Percentiles rank a stretch among this genome's conserved stretches.
Conservation (phyloP, 92 coral and sea anemone species). For the Heteractis magnifica region DNA sequence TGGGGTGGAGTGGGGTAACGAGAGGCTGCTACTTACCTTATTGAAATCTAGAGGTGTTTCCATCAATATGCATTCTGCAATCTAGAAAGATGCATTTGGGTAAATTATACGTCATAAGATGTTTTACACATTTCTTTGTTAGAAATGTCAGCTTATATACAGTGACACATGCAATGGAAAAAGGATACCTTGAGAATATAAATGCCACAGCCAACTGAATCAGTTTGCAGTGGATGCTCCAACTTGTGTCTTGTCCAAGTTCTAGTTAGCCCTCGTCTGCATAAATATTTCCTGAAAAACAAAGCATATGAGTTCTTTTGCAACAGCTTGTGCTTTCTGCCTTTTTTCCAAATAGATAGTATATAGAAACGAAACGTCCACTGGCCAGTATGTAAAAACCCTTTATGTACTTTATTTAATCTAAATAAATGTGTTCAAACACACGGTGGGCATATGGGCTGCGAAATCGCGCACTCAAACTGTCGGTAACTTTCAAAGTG, state of each 20-base stretch:
- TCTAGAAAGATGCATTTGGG: background rate
- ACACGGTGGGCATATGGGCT: slow-evolving; percentile 11
- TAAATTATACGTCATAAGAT: too few species aligned
- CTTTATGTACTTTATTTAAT: too few species aligned
- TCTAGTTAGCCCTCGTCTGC: background rate
- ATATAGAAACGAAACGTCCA: too few species aligned
- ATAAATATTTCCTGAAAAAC: background rate
- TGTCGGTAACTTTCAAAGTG: slow-evolving; percentile 17
- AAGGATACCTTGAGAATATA: slow-evolving; percentile 2
- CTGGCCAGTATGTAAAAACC: too few species aligned
- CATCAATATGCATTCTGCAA: background rate
- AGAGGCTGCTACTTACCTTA: background rate
- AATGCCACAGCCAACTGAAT: background rate
- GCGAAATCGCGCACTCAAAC: slow-evolving; percentile 36
- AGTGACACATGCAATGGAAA: too few species aligned
- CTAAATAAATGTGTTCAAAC: too few species aligned
- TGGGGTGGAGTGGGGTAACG: background rate
- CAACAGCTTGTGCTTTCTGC: too few species aligned
- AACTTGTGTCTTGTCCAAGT: background rate
- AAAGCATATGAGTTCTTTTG: too few species aligned
- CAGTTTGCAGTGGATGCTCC: background rate
- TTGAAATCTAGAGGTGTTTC: background rate
- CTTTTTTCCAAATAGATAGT: too few species aligned
- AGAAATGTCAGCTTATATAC: too few species aligned
- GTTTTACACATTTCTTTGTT: too few species aligned